These are phyloP conservation scores for Acipenser oxyrinchus DNA, from an alignment of 2,797 vertebrate species.

Conservation along the genomic window DNA sequence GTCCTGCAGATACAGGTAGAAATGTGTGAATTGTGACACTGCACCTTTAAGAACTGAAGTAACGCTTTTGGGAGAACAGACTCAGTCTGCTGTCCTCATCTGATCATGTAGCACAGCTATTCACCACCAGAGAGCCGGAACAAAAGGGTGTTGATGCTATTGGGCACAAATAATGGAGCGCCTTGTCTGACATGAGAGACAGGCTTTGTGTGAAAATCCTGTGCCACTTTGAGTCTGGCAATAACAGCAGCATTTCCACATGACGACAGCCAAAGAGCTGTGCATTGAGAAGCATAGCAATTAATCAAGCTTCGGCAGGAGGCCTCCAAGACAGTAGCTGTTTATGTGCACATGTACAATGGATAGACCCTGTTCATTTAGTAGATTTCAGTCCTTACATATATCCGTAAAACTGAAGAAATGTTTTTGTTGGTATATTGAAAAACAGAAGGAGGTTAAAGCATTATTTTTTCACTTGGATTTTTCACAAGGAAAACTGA, in stretches of 20 bases:
- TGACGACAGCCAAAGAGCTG: not conserved
- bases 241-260: not conserved
- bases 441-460: too few species aligned
- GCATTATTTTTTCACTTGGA: too few species aligned
- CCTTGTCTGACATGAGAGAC: constrained; percentile 3
- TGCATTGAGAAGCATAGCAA: not conserved
- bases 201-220: constrained; percentile 11
- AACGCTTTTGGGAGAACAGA: too few species aligned
- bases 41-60: too few species aligned
- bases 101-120: too few species aligned
- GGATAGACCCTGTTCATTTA: not conserved
- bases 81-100: too few species aligned
- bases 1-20: too few species aligned
- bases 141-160: too few species aligned
- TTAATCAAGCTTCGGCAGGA: not conserved
- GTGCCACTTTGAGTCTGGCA: constrained; percentile 13
- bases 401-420: not conserved
- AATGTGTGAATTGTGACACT: too few species aligned
- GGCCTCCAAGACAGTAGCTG: not conserved
- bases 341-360: not conserved
- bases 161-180: too few species aligned
- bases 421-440: not conserved
- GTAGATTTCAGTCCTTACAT: not conserved
- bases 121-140: too few species aligned
- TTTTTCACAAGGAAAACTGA: too few species aligned